Evolutionary conservation across 1,140 invertebrate species (phyloP).

Genomic region (Drosophila sulfurigaster): DNA sequence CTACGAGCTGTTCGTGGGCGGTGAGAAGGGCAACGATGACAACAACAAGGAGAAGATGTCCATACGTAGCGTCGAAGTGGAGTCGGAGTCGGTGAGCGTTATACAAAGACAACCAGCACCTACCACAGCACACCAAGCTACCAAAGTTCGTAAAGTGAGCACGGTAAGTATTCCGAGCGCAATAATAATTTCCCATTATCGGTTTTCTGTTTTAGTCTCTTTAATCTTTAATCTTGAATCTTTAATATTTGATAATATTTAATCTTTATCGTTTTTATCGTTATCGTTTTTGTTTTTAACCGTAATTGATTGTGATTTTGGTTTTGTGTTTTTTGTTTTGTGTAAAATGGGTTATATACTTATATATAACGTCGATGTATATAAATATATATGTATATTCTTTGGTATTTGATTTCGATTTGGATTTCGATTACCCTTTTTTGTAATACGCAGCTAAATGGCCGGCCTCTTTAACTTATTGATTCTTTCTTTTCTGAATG

Average conservation of each 20-base stretch:
- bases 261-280: constrained; percentile 24
- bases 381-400: constrained; percentile 31
- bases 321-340: constrained; percentile 27
- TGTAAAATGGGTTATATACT: constrained; percentile 15
- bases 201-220: constrained; percentile 49
- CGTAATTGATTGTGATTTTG: constrained; percentile 34
- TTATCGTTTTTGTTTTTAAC: constrained; percentile 2
- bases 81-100: constrained; percentile 94
- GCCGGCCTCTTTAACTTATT: constrained; percentile 19
- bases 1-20: constrained; percentile 95
- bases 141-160: constrained; percentile 94
- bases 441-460: constrained; percentile 40
- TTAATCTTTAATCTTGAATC: neutral
- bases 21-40: constrained; percentile 94
- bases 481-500: constrained; percentile 27
- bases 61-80: constrained; percentile 93
- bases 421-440: constrained; percentile 21
- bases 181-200: constrained; percentile 63
- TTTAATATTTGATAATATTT: constrained; percentile 15
- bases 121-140: constrained; percentile 86
- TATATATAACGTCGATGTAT: constrained; percentile 3
- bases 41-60: constrained; percentile 96
- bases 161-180: constrained; percentile 90
- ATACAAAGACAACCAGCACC: constrained; percentile 89
- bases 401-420: constrained; percentile 22